Base-by-base conservation (phyloP, 2,888 invertebrate species). In the Camponotus fellah region DNA sequence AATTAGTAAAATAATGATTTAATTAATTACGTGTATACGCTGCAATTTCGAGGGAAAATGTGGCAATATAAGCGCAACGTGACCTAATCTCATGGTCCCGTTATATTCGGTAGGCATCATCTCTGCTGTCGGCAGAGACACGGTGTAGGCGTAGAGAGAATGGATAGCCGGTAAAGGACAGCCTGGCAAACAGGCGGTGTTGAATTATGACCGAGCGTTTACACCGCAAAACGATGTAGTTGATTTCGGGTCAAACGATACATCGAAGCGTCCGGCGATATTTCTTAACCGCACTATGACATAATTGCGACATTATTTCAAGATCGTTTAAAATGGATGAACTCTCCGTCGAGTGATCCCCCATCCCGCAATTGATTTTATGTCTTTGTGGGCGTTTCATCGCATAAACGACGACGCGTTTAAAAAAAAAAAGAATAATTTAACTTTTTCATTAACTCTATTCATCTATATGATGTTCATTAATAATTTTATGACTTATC, bases 51-150 rank as follows among this genome's bases (percentile, higher is more conserved):
- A 3, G 34, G 34, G 79, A 49, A 80, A 80, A 80, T 62, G 60
- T 37, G 21, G 14, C 21, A 46, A 69, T 79, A 58, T 68, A 69
- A 46, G 60, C 71, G 58, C 46, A 5, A 37, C 71, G 46, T 62
- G 79, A 79, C 46, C 58, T 79, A 69, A 60, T 69, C 71, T 62
- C 43, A 37, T 37, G 60, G 21, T 17, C 37, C 34, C 43, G 46
- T 80, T 46, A 80, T 66, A 66, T 62, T 69, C 37, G 60, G 68
- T 68, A 76, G 68, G 79, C 58, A 71, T 68, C 77, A 56, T 71
- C 69, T 60, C 60, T 80, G 79, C 71, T 80, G 79, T 80, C 79
- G 60, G 46, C 71, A 80, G 79, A 69, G 79, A 80, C 79, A 80
- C 79, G 79, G 37, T 71, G 79, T 71, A 80, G 69, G 79, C 79